A percentile compares a stretch with the other conserved stretches of the same genome.
These are phyloP conservation scores for Hypothenemus hampei DNA, from an alignment of 1,140 invertebrate species.

Conservation along the genomic window DNA sequence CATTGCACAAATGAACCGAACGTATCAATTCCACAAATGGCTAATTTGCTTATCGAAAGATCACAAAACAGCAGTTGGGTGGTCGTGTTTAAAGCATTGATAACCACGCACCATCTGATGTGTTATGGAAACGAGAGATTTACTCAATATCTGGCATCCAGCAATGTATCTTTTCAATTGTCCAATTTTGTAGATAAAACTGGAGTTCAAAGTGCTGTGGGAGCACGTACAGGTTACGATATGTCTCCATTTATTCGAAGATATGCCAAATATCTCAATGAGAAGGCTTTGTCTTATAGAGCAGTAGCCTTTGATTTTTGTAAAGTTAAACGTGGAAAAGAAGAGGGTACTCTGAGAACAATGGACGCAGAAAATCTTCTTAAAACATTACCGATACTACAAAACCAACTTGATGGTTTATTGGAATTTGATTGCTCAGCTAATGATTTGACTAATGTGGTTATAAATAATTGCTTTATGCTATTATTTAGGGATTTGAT, in stretches of 20 bases:
- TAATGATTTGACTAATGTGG: slow-evolving; percentile 96
- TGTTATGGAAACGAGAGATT: slow-evolving; percentile 99
- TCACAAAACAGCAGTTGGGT: slow-evolving; percentile 98
- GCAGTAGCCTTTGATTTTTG: slow-evolving; percentile 99
- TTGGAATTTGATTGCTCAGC: slow-evolving; percentile 97
- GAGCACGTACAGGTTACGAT: slow-evolving; percentile 81
- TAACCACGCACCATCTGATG: slow-evolving; percentile 98
- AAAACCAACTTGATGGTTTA: slow-evolving; percentile 91
- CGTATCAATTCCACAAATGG: slow-evolving; percentile 99
- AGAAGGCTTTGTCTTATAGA: slow-evolving; percentile 97
- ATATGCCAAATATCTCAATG: slow-evolving; percentile 99
- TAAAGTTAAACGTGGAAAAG: slow-evolving; percentile 98
- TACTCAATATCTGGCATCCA: slow-evolving; percentile 98
- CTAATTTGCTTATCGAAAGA: slow-evolving; percentile 95
- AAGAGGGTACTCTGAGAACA: slow-evolving; percentile 92
- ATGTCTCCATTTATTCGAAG: slow-evolving; percentile 99
- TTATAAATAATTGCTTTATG: slow-evolving; percentile 99
- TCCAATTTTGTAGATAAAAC: slow-evolving; percentile 96
- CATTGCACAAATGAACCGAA: slow-evolving; percentile 99
- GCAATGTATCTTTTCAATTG: slow-evolving; percentile 98
- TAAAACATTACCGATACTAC: slow-evolving; percentile 94
- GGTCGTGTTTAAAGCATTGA: slow-evolving; percentile 96
- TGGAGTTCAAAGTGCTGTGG: slow-evolving; percentile 69
- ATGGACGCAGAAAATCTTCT: slow-evolving; percentile 97
- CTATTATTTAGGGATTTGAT: slow-evolving; percentile 98